These are phyloP conservation scores for Trisateles emortualis DNA, from an alignment of 2,888 invertebrate species.

Conservation along the genomic window DNA sequence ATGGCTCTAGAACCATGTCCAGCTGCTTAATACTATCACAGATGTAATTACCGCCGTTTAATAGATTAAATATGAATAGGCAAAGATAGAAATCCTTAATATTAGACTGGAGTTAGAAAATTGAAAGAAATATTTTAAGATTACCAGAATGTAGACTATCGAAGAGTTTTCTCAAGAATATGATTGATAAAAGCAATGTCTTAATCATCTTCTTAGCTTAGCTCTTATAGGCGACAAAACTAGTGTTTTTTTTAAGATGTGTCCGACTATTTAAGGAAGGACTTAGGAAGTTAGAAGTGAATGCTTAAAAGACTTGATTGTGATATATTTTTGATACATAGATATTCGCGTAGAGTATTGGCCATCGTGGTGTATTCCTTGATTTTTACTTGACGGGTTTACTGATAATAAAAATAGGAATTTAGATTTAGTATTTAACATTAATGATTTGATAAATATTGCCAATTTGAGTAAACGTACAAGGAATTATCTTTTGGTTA, in stretches of 20 bases:
- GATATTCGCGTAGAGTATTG: slow-evolving; percentile 20
- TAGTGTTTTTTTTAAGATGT: slow-evolving; percentile 1
- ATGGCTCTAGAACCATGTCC: slow-evolving; percentile 60
- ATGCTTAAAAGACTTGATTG: slow-evolving; percentile 39
- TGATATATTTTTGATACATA: slow-evolving; percentile 50
- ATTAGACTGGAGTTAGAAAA: neutral
- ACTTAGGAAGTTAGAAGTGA: slow-evolving; percentile 1
- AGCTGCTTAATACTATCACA: slow-evolving; percentile 20
- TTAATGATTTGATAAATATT: slow-evolving; percentile 1
- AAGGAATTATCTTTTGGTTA: slow-evolving; percentile 41
- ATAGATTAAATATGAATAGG: neutral
- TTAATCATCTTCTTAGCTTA: neutral
- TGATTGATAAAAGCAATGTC: neutral
- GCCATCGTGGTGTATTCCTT: slow-evolving; percentile 45
- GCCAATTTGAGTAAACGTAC: slow-evolving; percentile 58
- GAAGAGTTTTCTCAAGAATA: no score
- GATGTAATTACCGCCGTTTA: neutral
- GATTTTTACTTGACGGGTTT: slow-evolving; percentile 61
- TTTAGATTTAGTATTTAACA: slow-evolving; percentile 10
- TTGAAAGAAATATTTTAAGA: no score
- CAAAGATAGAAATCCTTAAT: neutral
- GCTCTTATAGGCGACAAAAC: no score
- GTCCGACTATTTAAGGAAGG: neutral
- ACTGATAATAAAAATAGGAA: slow-evolving; percentile 12
- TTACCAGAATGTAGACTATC: no score